A percentile compares a stretch with the other conserved stretches of the same genome.
Evolutionary conservation across 1,140 invertebrate genomes (phyloP).

Genomic region (Drosophila mauritiana): DNA sequence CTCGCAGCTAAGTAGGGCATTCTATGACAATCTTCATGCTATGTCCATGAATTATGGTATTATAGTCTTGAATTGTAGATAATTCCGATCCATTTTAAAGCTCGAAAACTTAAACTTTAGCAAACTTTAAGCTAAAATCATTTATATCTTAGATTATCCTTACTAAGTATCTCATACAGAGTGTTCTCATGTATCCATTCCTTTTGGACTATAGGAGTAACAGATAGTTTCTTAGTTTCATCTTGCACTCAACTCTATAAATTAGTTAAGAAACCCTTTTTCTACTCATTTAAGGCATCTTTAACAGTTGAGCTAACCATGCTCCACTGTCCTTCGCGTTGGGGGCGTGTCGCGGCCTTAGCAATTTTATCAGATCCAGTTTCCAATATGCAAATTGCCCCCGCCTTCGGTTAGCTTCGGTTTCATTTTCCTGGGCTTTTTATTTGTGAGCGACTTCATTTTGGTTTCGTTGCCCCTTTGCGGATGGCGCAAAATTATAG

Average conservation of each 20-base stretch:
- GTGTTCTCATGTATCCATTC: no score
- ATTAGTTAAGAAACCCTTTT: not conserved
- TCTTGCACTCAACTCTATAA: not conserved
- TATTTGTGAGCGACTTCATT: conserved; percentile 75
- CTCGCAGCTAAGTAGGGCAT: not conserved
- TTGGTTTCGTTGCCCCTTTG: conserved; percentile 45
- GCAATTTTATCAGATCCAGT: conserved; percentile 71
- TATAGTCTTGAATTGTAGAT: no score
- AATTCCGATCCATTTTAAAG: no score
- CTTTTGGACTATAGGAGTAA: no score
- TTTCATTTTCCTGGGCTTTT: conserved; percentile 48
- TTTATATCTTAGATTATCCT: no score
- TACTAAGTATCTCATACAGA: no score
- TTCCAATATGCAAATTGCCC: conserved; percentile 76
- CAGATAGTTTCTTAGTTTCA: no score
- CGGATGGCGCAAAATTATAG: conserved; percentile 79
- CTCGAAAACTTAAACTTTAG: no score
- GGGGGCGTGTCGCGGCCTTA: conserved; percentile 57
- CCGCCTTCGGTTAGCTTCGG: conserved; percentile 34
- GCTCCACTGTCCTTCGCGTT: conserved; percentile 12
- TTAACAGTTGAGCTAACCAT: not conserved
- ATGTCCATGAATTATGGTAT: no score
- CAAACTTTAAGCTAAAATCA: no score
- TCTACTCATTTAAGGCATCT: not conserved
- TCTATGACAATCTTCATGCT: no score